phyloP scores from a whole-genome alignment of 2,797 vertebrate genomes.

The Trachops cirrhosus region DNA sequence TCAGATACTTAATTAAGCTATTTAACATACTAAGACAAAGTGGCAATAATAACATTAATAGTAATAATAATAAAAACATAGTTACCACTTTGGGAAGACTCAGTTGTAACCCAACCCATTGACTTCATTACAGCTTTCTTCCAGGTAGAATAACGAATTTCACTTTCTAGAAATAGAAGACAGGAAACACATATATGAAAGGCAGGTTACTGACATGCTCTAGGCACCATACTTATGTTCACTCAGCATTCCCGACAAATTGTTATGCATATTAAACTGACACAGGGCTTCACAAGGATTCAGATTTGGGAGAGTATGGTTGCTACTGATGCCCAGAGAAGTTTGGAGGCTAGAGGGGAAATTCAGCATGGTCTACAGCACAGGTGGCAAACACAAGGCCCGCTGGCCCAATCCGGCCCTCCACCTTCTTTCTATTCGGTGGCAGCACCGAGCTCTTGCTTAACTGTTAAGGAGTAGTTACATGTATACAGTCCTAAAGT shows the following conservation, averaged over 20 bases:
- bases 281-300: neutral
- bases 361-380: neutral
- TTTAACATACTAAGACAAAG: conserved; percentile 8
- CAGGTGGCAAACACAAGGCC: too few species aligned
- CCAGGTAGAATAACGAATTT: conserved; percentile 95
- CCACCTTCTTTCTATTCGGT: too few species aligned
- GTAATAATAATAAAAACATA: conserved; percentile 18
- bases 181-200: conserved; percentile 11
- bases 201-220: neutral
- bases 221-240: neutral
- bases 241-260: neutral
- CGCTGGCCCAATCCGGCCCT: too few species aligned
- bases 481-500: too few species aligned
- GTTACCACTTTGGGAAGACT: conserved; percentile 84
- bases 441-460: too few species aligned
- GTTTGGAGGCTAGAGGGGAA: neutral
- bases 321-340: neutral
- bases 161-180: conserved; percentile 89
- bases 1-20: conserved; percentile 26
- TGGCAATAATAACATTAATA: conserved; percentile 8
- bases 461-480: too few species aligned
- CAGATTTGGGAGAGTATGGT: neutral
- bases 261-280: neutral
- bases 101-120: conserved; percentile 95
- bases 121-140: conserved; percentile 96